Percentiles rank a stretch among this genome's conserved stretches.
phyloP scores from a whole-genome alignment of 2,797 vertebrate species.

The Pangasius mekongensis region DNA sequence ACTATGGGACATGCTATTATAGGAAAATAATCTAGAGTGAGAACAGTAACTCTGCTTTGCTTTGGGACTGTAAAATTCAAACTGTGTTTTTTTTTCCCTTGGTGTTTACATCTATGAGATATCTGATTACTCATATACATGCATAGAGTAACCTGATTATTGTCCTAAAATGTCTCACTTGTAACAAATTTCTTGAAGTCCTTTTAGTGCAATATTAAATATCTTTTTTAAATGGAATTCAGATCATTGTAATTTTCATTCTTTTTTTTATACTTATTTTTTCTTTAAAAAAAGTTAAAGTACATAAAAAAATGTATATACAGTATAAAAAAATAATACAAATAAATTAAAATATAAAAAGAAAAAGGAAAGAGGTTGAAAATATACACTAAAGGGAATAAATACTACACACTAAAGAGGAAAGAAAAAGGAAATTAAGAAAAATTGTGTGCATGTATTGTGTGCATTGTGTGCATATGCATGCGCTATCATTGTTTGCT shows the following conservation, averaged over 20 bases:
- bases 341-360: background rate
- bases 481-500: background rate
- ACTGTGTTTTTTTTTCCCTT: no score
- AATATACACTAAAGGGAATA: background rate
- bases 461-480: background rate
- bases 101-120: background rate
- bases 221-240: background rate
- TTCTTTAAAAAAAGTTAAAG: no score
- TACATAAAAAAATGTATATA: background rate
- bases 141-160: background rate
- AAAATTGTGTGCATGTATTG: background rate
- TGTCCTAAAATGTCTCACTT: background rate
- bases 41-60: no score
- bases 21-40: no score
- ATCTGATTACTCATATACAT: background rate
- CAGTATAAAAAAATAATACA: background rate
- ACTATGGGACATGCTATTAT: no score
- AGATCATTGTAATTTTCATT: background rate
- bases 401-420: background rate
- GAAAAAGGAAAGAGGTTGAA: background rate
- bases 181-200: no score
- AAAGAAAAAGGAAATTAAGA: background rate
- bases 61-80: background rate
- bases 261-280: background rate
- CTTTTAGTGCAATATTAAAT: no score